Base-by-base conservation (phyloP, 2,113 vertebrate genomes). In the Coptodon bakossiorum region DNA sequence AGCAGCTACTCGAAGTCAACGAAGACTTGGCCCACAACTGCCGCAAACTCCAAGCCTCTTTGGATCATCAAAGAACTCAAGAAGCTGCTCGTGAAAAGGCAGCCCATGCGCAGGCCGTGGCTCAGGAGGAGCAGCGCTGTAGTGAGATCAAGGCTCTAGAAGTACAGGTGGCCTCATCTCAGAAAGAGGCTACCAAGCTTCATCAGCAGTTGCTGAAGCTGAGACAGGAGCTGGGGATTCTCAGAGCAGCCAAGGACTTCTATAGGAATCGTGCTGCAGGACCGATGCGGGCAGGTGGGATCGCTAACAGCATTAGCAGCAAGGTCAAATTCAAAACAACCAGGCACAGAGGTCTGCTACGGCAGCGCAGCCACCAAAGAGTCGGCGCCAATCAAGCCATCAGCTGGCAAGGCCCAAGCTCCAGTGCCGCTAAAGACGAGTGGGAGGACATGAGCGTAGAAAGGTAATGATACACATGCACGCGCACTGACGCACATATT, bases 371-470 rank as follows among this genome's bases (percentile, higher is more conserved):
- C 96, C 96, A 96, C 91, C 95, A 93, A 96, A 96, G 96, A 94
- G 96, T 96, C 95, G 96, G 97, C 96, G 97, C 97, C 95, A 97
- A 96, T 97, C 97, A 96, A 96, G 97, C 97, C 97, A 97, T 97
- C 97, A 97, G 89, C 91, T 91, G 97, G 97, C 96, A 95, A 97
- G 97, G 96, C 96, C 94, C 92, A 85, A 96, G 94, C 97, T 96
- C 87, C 40, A 97, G 97, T 96, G 97, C 97, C 89, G 94, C 93
- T 96, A 98, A 98, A 97, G 98, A 99, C 88, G 96, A 97, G 96
- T 99, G 99, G 98, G 98, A 98, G 96, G 98, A 99, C 96, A 84
- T 98, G 95, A 99, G 97, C 94, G 94, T 96, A 96, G 97, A 98
- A 96, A 98, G 98, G 99, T 99, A 98, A 94, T 93, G 84, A 94